These are phyloP conservation scores for Schizotus pectinicornis DNA, from an alignment of 2,888 invertebrate species.

Conservation along the genomic window DNA sequence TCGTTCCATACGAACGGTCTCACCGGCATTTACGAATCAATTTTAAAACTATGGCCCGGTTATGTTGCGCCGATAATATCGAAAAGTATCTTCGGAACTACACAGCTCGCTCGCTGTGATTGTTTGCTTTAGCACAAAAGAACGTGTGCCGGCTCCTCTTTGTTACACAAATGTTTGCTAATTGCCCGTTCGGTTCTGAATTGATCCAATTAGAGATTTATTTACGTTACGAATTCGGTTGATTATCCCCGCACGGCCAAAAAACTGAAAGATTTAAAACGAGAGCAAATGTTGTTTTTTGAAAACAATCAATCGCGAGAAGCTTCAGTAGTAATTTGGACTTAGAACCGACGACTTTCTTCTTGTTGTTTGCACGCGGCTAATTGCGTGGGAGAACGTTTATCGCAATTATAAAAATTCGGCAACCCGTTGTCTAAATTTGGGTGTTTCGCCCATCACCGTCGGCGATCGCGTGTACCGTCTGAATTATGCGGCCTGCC, in stretches of 20 bases:
- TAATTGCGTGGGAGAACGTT: conserved; percentile 19
- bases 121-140: no score
- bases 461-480: conserved; percentile 28
- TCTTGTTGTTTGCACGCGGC: no score
- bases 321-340: no score
- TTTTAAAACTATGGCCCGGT: conserved; percentile 14
- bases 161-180: conserved; percentile 25
- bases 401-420: neutral
- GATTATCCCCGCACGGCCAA: no score
- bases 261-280: no score
- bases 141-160: neutral
- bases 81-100: conserved; percentile 10
- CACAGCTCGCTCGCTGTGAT: no score
- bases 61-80: neutral
- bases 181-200: conserved; percentile 21
- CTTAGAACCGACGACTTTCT: no score
- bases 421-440: conserved; percentile 16
- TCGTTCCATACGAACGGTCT: neutral
- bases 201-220: conserved; percentile 30
- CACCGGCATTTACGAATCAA: conserved; percentile 14
- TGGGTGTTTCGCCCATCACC: conserved; percentile 25
- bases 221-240: conserved; percentile 5
- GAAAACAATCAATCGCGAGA: no score
- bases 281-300: no score
- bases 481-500: conserved; percentile 20